Base-by-base conservation (phyloP, 92 coral and sea anemone species). In the Ricordea florida region DNA sequence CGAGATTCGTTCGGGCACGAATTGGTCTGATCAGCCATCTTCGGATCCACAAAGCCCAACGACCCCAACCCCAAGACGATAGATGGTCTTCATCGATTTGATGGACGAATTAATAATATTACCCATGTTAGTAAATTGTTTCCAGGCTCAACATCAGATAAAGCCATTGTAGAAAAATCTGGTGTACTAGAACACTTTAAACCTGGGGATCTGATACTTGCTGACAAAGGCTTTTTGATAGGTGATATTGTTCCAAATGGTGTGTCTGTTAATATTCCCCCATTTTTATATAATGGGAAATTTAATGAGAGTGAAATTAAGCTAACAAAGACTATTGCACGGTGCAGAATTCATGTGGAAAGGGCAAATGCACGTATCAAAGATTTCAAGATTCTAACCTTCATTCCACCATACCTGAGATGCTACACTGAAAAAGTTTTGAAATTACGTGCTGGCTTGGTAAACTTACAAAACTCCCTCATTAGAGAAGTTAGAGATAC, bases 361-460 rank as follows among this genome's bases (percentile, higher is more conserved):
- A 29, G 75, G 36, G 80, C 90, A 62, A 85, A 80, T 74, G 83
- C 80, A 52, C 46, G 87, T 8, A n/a, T 85, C 17, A 79, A 76
- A 63, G 85, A 85, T 49, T 85, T 47, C 50, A 81, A 81, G 73
- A 75, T 87, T 18, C 72, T 87, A 14, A 48, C 20, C 72, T 62
- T 87, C 16, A 87, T 87, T 18, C 82, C 83, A 4, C 84, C 88
- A 16, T 59, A 57, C 65, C 63, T 87, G 21, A 73, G 87, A 61
- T 71, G 87, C 33, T 81, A 73, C 51, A 27, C 76, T 43, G 87
- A 86, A 60, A 86, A 43, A 40, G 32, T 86, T 16, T 29, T 86
- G n/a, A 67, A 86, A 67, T 51, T 80, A 46, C 80, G 91, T 85
- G 87, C 87, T 30, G 85, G 64, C 32, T 62, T 84, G 66, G 90